Percentiles rank a stretch among this genome's conserved stretches.
These are phyloP conservation scores for Trypoxylon attenuatum DNA, from an alignment of 2,888 invertebrate species.

Conservation along the genomic window DNA sequence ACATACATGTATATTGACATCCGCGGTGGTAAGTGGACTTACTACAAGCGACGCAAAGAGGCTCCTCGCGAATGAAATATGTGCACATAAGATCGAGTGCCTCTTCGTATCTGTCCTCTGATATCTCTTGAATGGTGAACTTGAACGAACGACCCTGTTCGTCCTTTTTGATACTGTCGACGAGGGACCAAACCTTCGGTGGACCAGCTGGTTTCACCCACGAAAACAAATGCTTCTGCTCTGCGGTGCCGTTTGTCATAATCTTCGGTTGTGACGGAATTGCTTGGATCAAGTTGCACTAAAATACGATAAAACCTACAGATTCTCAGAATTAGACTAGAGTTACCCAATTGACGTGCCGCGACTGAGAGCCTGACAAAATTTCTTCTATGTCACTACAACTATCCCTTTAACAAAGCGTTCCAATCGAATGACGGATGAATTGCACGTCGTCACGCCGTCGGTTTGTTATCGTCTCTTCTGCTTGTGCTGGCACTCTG, in stretches of 20 bases:
- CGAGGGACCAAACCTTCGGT: slow-evolving; percentile 58
- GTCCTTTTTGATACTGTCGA: slow-evolving; percentile 51
- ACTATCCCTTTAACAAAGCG: not conserved
- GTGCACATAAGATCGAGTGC: slow-evolving; percentile 58
- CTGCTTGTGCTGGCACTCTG: slow-evolving; percentile 15
- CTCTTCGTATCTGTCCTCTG: slow-evolving; percentile 63
- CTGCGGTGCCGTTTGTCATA: not conserved
- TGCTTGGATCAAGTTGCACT: too few species aligned
- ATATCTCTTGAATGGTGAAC: slow-evolving; percentile 66
- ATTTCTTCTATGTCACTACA: not conserved
- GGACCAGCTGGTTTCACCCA: slow-evolving; percentile 54
- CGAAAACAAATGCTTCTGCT: slow-evolving; percentile 3
- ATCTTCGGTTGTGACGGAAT: not conserved
- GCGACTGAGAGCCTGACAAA: not conserved
- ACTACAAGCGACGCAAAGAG: too few species aligned
- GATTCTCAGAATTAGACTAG: too few species aligned
- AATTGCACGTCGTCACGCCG: not conserved
- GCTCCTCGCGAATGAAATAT: slow-evolving; percentile 60
- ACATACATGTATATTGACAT: too few species aligned
- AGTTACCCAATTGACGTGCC: not conserved
- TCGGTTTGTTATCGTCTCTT: slow-evolving; percentile 13
- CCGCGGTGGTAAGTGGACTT: too few species aligned
- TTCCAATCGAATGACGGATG: slow-evolving; percentile 10
- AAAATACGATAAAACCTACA: too few species aligned
- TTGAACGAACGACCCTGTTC: slow-evolving; percentile 50